Percentiles rank a stretch among this genome's conserved stretches.
These are phyloP conservation scores for Saguinus imperator DNA, from an alignment of 2,113 vertebrate genomes.

Conservation along the genomic window DNA sequence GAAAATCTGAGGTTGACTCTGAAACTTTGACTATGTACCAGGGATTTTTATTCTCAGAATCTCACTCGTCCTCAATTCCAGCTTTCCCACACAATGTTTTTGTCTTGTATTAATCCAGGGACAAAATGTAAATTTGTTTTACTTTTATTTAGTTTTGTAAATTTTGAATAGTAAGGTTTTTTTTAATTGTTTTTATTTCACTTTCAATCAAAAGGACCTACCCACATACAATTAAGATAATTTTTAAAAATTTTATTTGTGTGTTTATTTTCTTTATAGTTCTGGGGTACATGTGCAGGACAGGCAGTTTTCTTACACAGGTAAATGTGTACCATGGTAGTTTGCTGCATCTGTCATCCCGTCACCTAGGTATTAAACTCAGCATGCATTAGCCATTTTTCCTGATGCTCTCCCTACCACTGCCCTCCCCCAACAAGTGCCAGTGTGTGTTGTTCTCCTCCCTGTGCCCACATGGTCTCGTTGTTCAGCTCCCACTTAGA, in stretches of 20 bases:
- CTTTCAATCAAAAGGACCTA: neutral
- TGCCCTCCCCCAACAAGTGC: no score
- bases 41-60: neutral
- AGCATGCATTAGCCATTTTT: no score
- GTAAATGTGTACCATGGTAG: no score
- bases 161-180: neutral
- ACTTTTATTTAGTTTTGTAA: neutral
- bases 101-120: neutral
- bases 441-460: no score
- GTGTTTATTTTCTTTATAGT: no score
- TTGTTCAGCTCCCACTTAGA: no score
- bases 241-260: neutral
- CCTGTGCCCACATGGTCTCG: no score
- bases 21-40: neutral
- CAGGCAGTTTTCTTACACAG: no score
- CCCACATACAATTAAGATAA: neutral
- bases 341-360: no score
- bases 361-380: no score
- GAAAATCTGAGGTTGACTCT: neutral
- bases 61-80: neutral
- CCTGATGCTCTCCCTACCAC: no score
- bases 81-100: neutral
- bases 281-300: no score
- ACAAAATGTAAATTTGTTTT: neutral
- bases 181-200: neutral